Percentiles rank a stretch among this genome's conserved stretches.
phyloP scores from a whole-genome alignment of 2,888 invertebrate species.

The Caenorhabditis wallacei region DNA sequence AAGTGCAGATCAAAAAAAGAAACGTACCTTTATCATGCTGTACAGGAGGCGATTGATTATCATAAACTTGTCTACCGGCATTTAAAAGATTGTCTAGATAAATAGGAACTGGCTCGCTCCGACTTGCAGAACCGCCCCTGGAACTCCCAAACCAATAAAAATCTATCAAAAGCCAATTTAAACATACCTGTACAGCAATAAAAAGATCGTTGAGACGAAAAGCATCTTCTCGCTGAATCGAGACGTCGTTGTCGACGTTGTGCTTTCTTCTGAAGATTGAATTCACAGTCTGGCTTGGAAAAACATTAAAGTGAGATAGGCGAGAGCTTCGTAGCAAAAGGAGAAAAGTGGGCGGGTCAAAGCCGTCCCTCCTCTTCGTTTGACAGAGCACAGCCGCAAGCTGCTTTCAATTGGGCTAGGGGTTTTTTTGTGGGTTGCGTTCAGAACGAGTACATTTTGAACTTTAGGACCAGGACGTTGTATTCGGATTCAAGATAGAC shows the following conservation, averaged over 20 bases:
- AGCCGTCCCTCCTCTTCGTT: conserved; percentile 35
- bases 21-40: conserved; percentile 70
- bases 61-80: conserved; percentile 79
- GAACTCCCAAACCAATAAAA: too few species aligned
- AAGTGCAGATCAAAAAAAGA: too few species aligned
- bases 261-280: conserved; percentile 55
- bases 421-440: conserved; percentile 34
- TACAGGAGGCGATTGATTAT: conserved; percentile 82
- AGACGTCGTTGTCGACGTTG: conserved; percentile 31
- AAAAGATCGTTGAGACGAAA: conserved; percentile 52
- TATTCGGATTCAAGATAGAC: not conserved
- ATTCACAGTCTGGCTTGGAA: conserved; percentile 55
- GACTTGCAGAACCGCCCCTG: conserved; percentile 42
- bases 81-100: conserved; percentile 79
- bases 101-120: conserved; percentile 81
- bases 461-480: not conserved
- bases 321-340: conserved; percentile 54
- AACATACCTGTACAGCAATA: conserved; percentile 56
- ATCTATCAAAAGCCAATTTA: not conserved
- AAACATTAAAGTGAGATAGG: conserved; percentile 60
- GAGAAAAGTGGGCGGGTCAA: conserved; percentile 48
- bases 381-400: conserved; percentile 28
- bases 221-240: conserved; percentile 33
- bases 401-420: conserved; percentile 40
- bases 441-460: conserved; percentile 33